These are phyloP conservation scores for Labroides dimidiatus DNA, from an alignment of 2,797 vertebrate species.

Conservation along the genomic window DNA sequence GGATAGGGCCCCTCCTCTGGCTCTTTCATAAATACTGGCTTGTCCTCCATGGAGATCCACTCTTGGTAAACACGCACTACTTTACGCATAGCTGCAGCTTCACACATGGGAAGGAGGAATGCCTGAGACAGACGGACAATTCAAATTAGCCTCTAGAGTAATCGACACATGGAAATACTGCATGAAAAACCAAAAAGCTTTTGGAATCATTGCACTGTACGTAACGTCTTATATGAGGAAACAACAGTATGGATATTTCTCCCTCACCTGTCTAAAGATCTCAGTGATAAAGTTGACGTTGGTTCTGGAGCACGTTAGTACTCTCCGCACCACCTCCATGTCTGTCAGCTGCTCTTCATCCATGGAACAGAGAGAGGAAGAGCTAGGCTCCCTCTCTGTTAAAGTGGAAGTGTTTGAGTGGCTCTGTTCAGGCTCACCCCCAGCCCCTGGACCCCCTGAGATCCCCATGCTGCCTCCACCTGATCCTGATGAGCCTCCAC, in stretches of 20 bases:
- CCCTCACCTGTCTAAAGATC: constrained; percentile 96
- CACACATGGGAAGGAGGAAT: constrained; percentile 96
- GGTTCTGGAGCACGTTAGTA: constrained; percentile 94
- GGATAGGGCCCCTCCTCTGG: constrained; percentile 87
- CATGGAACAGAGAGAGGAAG: constrained; percentile 97
- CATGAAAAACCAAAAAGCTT: background rate
- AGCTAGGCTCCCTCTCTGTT: constrained; percentile 97
- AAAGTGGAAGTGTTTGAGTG: constrained; percentile 98
- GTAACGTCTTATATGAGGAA: background rate
- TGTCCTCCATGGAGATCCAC: constrained; percentile 98
- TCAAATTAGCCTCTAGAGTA: background rate
- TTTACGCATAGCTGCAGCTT: constrained; percentile 97
- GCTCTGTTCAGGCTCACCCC: constrained; percentile 91
- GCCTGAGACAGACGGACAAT: constrained; percentile 79
- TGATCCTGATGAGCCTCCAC: constrained; percentile 49
- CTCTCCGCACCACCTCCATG: constrained; percentile 90
- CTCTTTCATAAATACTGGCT: constrained; percentile 97
- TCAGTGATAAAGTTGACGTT: constrained; percentile 98
- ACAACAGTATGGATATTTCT: background rate
- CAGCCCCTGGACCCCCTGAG: constrained; percentile 83
- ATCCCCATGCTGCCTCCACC: constrained; percentile 80
- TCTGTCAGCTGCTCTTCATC: constrained; percentile 95
- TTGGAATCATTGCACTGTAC: background rate
- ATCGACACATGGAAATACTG: background rate
- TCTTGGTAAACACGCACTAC: constrained; percentile 98